A percentile compares a stretch with the other conserved stretches of the same genome.
Evolutionary conservation across 2,113 vertebrate genomes (phyloP).

Genomic region (Rousettus leschenaultii): DNA sequence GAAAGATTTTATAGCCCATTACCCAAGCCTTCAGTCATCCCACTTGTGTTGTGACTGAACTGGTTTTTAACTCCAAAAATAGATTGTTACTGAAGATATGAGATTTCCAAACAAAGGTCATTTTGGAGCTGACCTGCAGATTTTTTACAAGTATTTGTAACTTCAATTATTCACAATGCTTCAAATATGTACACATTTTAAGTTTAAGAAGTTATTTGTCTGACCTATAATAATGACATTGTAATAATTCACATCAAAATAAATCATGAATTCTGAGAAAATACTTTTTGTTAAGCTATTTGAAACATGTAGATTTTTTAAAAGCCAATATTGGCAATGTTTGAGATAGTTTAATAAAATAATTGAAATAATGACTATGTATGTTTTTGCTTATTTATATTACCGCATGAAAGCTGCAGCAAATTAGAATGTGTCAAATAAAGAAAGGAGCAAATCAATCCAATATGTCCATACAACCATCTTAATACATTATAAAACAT

Average conservation of each 20-base stretch:
- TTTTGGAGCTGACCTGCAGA: not conserved
- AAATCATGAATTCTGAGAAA: conserved; percentile 18
- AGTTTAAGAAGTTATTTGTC: not conserved
- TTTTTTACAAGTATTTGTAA: not conserved
- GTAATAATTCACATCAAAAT: not conserved
- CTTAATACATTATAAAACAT: not conserved
- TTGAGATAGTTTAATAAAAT: not conserved
- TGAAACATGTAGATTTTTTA: not conserved
- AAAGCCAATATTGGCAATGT: not conserved
- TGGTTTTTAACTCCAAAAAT: conserved; percentile 56
- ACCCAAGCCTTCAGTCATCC: conserved; percentile 59
- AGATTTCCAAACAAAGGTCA: not conserved
- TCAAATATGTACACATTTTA: not conserved
- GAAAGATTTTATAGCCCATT: conserved; percentile 68
- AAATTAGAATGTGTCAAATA: not conserved
- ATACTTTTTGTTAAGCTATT: not conserved
- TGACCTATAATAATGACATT: not conserved
- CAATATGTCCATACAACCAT: not conserved
- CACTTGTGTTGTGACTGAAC: conserved; percentile 30
- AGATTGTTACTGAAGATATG: not conserved
- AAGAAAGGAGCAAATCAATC: not conserved
- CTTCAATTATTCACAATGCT: not conserved
- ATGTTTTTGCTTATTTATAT: not conserved
- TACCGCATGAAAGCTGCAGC: not conserved
- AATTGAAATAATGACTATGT: not conserved